Evolutionary conservation across 2,888 invertebrate genomes (phyloP).

Genomic region (Lycia hirtaria): DNA sequence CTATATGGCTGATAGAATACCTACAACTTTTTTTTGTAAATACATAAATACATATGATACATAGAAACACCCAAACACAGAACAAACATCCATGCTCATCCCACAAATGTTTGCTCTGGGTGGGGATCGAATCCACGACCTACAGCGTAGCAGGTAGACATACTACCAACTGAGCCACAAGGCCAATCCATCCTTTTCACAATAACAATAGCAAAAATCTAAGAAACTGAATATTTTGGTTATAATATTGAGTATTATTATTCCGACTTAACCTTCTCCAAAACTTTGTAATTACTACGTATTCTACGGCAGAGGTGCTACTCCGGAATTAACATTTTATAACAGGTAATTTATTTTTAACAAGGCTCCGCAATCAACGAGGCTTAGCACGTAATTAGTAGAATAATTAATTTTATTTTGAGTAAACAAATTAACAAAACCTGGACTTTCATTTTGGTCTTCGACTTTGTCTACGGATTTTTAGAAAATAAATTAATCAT

Average conservation of each 20-base stretch:
- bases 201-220: too few relatives aligned
- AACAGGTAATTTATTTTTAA: conserved; percentile 20
- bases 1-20: too few relatives aligned
- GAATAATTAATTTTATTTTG: conserved; percentile 18
- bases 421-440: conserved; percentile 10
- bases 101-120: too few relatives aligned
- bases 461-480: not conserved
- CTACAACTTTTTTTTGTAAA: too few relatives aligned
- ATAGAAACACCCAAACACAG: too few relatives aligned
- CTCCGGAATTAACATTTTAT: conserved; percentile 22
- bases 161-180: too few relatives aligned
- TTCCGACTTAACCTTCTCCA: conserved; percentile 3
- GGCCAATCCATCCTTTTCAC: too few relatives aligned
- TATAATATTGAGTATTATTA: not conserved
- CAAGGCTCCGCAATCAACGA: conserved; percentile 10
- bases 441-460: conserved; percentile 5
- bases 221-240: not conserved
- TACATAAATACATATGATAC: too few relatives aligned
- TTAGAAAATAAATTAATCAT: not conserved
- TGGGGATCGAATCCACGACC: too few relatives aligned
- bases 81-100: too few relatives aligned
- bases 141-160: too few relatives aligned
- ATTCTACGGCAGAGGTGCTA: not conserved
- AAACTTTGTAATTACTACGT: not conserved
- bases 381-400: conserved; percentile 18